Conservation (phyloP, 2,113 vertebrate genomes). For the Hippocampus comes region DNA sequence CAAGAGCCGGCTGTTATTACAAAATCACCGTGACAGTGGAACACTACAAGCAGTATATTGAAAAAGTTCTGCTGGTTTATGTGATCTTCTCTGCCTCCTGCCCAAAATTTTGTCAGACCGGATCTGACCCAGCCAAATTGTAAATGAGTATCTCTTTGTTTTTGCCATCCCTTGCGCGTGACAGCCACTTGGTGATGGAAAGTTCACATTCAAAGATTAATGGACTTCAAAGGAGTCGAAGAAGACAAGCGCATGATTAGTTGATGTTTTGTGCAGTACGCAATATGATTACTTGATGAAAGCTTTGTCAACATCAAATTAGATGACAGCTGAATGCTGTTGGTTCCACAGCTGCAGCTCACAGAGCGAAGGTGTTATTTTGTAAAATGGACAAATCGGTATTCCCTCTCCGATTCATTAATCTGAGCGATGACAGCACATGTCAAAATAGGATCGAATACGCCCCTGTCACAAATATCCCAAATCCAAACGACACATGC, state of each 20-base stretch:
- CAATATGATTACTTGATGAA: constrained; percentile 40
- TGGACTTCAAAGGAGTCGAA: constrained; percentile 30
- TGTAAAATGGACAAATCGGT: constrained; percentile 2
- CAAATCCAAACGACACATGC: constrained; percentile 33
- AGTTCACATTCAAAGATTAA: constrained; percentile 31
- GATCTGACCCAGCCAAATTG: constrained; percentile 49
- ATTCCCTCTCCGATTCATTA: constrained; percentile 6
- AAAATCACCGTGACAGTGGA: neutral
- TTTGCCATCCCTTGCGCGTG: constrained; percentile 18
- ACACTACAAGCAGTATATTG: constrained; percentile 2
- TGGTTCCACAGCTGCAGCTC: neutral
- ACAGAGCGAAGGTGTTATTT: neutral
- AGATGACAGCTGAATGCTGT: neutral
- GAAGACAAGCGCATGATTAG: constrained; percentile 41
- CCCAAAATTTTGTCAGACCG: constrained; percentile 21
- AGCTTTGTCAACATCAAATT: constrained; percentile 24
- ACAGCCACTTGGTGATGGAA: constrained; percentile 10
- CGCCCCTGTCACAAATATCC: constrained; percentile 26
- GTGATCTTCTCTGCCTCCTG: constrained; percentile 19
- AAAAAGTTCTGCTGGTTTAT: constrained; percentile 14
- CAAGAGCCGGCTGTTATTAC: neutral
- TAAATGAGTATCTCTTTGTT: constrained; percentile 43
- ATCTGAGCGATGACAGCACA: constrained; percentile 31
- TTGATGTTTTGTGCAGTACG: constrained; percentile 48
- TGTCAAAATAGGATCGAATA: constrained; percentile 38